A percentile compares a stretch with the other conserved stretches of the same genome.
phyloP scores from a whole-genome alignment of 2,113 vertebrate genomes.

The Channa maculata region DNA sequence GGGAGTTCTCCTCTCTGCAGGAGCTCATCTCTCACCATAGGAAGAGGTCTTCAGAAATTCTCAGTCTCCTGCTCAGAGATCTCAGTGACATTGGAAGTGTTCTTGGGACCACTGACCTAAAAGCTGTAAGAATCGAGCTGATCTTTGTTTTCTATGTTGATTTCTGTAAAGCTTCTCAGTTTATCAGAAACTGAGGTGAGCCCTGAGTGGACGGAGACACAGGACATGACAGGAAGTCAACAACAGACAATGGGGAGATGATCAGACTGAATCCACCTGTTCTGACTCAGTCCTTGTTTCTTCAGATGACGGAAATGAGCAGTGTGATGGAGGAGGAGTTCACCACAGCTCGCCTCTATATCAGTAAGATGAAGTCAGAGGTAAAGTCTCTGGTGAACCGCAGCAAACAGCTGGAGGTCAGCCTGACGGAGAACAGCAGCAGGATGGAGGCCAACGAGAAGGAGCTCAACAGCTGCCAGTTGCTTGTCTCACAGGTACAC shows the following conservation, averaged over 20 bases:
- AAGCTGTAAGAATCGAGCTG: conserved; percentile 80
- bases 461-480: conserved; percentile 89
- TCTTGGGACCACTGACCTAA: conserved; percentile 91
- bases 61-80: conserved; percentile 91
- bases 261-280: too few relatives aligned
- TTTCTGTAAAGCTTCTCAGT: too few relatives aligned
- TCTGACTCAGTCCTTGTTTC: neutral
- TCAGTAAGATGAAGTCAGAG: conserved; percentile 96
- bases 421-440: conserved; percentile 85
- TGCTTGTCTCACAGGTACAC: conserved; percentile 91
- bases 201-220: too few relatives aligned
- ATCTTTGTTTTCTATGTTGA: too few relatives aligned
- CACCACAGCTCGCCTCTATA: conserved; percentile 91
- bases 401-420: conserved; percentile 89
- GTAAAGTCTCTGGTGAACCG: conserved; percentile 91
- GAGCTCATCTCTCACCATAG: conserved; percentile 92
- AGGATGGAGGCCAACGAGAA: conserved; percentile 89
- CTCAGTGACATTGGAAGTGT: conserved; percentile 90
- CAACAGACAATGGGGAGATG: too few relatives aligned
- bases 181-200: too few relatives aligned
- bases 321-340: conserved; percentile 93
- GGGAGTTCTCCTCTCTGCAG: conserved; percentile 88
- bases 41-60: conserved; percentile 90
- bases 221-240: too few relatives aligned
- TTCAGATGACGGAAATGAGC: conserved; percentile 88